These are phyloP conservation scores for Pedionomus torquatus DNA, from an alignment of 2,113 vertebrate genomes.

Conservation along the genomic window DNA sequence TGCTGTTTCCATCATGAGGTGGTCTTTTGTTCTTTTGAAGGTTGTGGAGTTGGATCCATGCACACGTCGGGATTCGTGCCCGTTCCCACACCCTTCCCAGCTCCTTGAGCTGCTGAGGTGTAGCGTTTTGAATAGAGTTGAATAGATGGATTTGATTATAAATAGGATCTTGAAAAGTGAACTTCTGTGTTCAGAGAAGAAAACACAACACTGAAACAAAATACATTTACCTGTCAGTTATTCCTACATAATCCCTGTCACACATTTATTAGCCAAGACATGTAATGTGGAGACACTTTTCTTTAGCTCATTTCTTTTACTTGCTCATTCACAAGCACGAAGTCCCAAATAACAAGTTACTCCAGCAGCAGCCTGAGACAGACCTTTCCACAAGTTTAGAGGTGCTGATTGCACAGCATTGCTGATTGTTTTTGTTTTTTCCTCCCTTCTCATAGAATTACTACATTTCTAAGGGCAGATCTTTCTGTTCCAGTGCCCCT, in stretches of 20 bases:
- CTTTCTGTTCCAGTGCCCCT: neutral
- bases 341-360: slow-evolving; percentile 2
- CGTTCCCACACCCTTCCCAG: slow-evolving; percentile 8
- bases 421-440: neutral
- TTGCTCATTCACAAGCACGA: neutral
- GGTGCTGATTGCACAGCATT: neutral
- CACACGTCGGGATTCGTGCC: neutral
- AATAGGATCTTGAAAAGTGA: slow-evolving; percentile 50
- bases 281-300: slow-evolving; percentile 18
- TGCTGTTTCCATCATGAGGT: slow-evolving; percentile 4
- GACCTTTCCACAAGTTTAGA: neutral
- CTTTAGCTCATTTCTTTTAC: neutral
- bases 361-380: neutral
- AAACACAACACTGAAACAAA: slow-evolving; percentile 52
- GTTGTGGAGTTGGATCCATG: neutral
- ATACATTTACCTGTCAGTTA: slow-evolving; percentile 41
- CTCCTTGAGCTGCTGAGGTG: slow-evolving; percentile 8
- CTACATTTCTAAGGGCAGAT: neutral
- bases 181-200: slow-evolving; percentile 41
- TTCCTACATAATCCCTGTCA: slow-evolving; percentile 48
- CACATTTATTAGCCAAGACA: slow-evolving; percentile 21
- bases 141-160: slow-evolving; percentile 44
- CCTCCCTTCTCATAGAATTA: neutral
- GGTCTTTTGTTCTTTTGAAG: slow-evolving; percentile 30
- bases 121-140: slow-evolving; percentile 31